These are phyloP conservation scores for Xerus rutilus DNA, from an alignment of 2,797 vertebrate genomes.

Conservation along the genomic window DNA sequence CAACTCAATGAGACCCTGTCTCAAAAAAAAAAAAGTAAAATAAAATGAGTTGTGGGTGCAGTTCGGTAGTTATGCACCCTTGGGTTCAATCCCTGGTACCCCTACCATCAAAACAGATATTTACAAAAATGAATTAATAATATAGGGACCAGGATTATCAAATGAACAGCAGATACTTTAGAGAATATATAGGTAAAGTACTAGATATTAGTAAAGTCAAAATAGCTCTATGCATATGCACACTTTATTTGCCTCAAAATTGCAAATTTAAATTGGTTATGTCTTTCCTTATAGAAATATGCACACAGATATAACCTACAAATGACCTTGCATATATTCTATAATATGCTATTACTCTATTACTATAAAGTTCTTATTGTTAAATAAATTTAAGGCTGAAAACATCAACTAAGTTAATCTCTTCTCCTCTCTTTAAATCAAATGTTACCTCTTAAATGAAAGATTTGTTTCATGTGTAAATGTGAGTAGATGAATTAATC, in stretches of 20 bases:
- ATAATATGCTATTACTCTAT: neutral
- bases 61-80: too few species aligned
- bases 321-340: neutral
- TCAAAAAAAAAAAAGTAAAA: too few species aligned
- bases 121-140: neutral
- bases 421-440: constrained; percentile 20
- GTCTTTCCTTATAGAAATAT: neutral
- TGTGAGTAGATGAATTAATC: constrained; percentile 62
- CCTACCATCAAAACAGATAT: neutral
- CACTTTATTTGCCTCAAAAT: neutral
- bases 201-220: neutral
- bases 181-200: neutral
- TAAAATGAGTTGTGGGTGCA: too few species aligned
- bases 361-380: neutral
- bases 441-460: constrained; percentile 21
- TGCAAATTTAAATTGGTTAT: neutral
- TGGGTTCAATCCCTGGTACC: too few species aligned
- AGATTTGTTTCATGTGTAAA: constrained; percentile 21
- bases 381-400: neutral
- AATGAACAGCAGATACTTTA: neutral
- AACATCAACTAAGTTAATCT: neutral
- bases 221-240: neutral
- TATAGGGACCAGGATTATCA: neutral
- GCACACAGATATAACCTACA: neutral
- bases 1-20: too few species aligned